These are phyloP conservation scores for Dysmachus trigonus DNA, from an alignment of 2,888 invertebrate genomes.

Conservation along the genomic window DNA sequence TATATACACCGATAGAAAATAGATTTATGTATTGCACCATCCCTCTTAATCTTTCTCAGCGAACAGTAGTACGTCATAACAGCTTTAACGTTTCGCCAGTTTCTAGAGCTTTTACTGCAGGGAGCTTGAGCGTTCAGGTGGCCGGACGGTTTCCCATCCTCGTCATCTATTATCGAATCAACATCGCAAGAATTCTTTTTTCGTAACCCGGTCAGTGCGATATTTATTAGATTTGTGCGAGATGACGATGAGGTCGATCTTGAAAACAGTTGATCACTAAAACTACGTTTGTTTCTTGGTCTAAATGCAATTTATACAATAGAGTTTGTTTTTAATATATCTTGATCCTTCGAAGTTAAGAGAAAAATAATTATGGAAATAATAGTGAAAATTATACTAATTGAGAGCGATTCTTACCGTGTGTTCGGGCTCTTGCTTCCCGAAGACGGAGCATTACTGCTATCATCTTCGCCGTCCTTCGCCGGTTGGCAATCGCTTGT, in stretches of 20 bases:
- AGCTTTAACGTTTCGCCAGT: conserved; percentile 87
- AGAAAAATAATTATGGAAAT: conserved; percentile 37
- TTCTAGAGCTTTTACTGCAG: conserved; percentile 66
- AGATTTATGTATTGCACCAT: conserved; percentile 60
- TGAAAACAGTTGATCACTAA: conserved; percentile 48
- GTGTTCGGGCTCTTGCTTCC: conserved; percentile 77
- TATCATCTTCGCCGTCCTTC: conserved; percentile 77
- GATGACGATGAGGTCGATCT: conserved; percentile 46
- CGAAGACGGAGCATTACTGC: conserved; percentile 74
- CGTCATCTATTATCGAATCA: conserved; percentile 36
- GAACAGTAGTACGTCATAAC: conserved; percentile 91
- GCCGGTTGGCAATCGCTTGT: conserved; percentile 67
- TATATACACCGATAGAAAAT: conserved; percentile 31
- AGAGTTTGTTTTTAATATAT: conserved; percentile 3
- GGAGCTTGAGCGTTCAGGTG: conserved; percentile 51
- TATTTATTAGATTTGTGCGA: conserved; percentile 43
- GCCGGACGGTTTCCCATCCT: conserved; percentile 47
- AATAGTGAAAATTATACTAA: conserved; percentile 42
- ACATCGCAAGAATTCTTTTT: conserved; percentile 45
- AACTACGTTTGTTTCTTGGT: conserved; percentile 41
- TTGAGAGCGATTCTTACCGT: conserved; percentile 66
- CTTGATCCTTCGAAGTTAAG: neutral
- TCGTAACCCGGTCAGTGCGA: conserved; percentile 50
- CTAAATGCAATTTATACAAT: conserved; percentile 33
- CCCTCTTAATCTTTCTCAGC: conserved; percentile 91